Evolutionary conservation across 2,113 vertebrate species (phyloP).

Genomic region (Poeciliopsis prolifica): DNA sequence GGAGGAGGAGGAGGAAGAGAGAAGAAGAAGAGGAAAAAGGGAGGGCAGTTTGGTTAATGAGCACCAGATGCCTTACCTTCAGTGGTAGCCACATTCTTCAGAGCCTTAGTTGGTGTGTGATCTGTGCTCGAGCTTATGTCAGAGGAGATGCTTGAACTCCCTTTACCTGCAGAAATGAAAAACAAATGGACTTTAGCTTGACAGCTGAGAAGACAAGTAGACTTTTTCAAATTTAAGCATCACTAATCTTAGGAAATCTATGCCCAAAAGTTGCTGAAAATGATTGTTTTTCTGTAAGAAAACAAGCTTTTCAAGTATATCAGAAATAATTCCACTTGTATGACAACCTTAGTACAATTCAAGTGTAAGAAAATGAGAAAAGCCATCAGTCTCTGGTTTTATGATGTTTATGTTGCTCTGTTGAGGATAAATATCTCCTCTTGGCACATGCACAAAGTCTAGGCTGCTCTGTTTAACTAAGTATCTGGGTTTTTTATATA

Average conservation of each 20-base stretch:
- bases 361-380: slow-evolving; percentile 40
- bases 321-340: slow-evolving; percentile 24
- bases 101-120: slow-evolving; percentile 95
- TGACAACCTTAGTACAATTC: slow-evolving; percentile 19
- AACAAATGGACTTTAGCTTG: slow-evolving; percentile 21
- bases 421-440: slow-evolving; percentile 33
- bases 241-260: neutral
- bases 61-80: slow-evolving; percentile 94
- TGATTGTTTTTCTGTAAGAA: neutral
- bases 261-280: neutral
- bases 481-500: slow-evolving; percentile 7
- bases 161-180: slow-evolving; percentile 87
- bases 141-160: slow-evolving; percentile 99
- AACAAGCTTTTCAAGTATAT: slow-evolving; percentile 2
- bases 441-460: slow-evolving; percentile 51
- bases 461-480: slow-evolving; percentile 38
- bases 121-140: slow-evolving; percentile 99
- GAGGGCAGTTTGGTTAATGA: slow-evolving; percentile 78
- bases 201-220: slow-evolving; percentile 24
- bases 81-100: slow-evolving; percentile 96
- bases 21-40: slow-evolving; percentile 33
- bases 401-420: slow-evolving; percentile 52
- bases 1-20: slow-evolving; percentile 18
- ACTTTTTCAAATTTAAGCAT: neutral
- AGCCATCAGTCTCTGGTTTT: slow-evolving; percentile 38